phyloP scores from a whole-genome alignment of 2,888 invertebrate genomes.

The Hanleya hanleyi region DNA sequence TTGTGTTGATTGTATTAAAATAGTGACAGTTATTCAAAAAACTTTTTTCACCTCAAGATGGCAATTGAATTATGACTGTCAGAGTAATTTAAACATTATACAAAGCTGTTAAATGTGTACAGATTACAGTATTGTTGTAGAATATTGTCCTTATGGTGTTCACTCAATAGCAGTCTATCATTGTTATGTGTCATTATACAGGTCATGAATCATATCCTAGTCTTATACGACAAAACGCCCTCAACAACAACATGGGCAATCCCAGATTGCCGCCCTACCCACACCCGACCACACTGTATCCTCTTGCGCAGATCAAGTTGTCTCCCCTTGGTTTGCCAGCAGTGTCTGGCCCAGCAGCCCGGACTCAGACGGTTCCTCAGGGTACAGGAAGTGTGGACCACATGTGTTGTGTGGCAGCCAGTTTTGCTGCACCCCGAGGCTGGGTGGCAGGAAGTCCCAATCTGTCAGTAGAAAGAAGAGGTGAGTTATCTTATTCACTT shows the following conservation, averaged over 20 bases:
- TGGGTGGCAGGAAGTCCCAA: constrained; percentile 78
- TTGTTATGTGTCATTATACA: constrained; percentile 32
- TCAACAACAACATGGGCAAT: constrained; percentile 77
- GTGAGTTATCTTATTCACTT: no score
- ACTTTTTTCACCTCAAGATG: no score
- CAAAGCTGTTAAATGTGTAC: no score
- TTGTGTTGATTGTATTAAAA: no score
- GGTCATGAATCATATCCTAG: constrained; percentile 64
- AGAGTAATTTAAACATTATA: no score
- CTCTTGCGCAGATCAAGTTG: constrained; percentile 87
- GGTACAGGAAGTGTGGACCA: constrained; percentile 77
- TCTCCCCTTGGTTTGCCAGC: constrained; percentile 53
- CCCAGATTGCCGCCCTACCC: constrained; percentile 94
- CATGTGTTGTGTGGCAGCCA: constrained; percentile 83
- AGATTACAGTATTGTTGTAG: no score
- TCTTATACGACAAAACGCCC: constrained; percentile 64
- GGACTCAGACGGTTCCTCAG: constrained; percentile 50
- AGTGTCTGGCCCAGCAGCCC: constrained; percentile 25
- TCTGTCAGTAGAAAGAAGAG: constrained; percentile 55
- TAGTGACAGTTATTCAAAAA: no score
- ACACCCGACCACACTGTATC: constrained; percentile 84
- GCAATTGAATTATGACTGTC: no score
- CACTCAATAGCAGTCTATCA: no score
- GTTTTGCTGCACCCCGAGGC: constrained; percentile 84
- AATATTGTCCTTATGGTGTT: not conserved